Conservation (phyloP, 2,888 invertebrate genomes). For the Gonocerus acuteangulatus region DNA sequence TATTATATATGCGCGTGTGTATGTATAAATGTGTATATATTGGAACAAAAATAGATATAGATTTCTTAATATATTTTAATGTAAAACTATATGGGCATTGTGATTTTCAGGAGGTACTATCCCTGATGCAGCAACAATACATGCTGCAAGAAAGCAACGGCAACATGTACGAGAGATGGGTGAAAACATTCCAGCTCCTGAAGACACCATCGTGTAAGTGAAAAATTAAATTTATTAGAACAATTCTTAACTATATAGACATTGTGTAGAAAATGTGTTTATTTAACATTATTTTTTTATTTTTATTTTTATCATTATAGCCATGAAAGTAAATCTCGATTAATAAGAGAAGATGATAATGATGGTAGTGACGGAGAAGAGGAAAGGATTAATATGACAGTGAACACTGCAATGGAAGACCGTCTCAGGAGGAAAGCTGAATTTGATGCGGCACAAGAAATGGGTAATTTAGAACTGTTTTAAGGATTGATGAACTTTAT, state of each 20-base stretch:
- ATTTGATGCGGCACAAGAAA: constrained; percentile 64
- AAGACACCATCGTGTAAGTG: constrained; percentile 39
- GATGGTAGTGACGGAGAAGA: constrained; percentile 77
- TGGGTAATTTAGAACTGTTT: constrained; percentile 47
- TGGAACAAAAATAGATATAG: no score
- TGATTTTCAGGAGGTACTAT: constrained; percentile 60
- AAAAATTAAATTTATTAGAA: no score
- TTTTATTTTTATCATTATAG: constrained; percentile 5
- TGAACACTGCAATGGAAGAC: constrained; percentile 68
- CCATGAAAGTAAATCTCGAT: constrained; percentile 30
- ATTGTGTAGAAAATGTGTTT: no score
- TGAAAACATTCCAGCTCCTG: constrained; percentile 53
- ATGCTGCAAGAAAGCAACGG: constrained; percentile 88
- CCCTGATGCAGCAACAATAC: constrained; percentile 96
- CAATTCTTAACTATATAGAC: no score
- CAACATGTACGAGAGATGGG: constrained; percentile 86
- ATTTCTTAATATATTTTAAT: no score
- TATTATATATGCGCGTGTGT: no score
- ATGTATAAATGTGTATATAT: no score
- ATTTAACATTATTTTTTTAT: no score
- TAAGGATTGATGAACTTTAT: no score
- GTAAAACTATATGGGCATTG: no score
- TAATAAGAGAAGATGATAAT: constrained; percentile 61
- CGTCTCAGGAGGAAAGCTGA: constrained; percentile 69
- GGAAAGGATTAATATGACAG: constrained; percentile 78